Evolutionary conservation across 2,113 vertebrate species (phyloP).

Genomic region (Oryzias javanicus): DNA sequence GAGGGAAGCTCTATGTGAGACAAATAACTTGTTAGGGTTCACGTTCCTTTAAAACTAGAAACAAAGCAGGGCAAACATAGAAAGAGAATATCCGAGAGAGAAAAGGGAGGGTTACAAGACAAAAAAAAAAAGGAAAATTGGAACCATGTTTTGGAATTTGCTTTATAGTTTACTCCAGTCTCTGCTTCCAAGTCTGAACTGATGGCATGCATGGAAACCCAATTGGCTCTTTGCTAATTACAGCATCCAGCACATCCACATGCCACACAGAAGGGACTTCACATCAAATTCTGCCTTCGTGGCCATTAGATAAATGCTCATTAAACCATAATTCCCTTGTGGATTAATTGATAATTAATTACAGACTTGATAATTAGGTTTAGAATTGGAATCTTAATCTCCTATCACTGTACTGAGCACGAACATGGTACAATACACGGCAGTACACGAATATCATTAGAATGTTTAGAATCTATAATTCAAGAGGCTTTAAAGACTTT

Average conservation of each 20-base stretch:
- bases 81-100: neutral
- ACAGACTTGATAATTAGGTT: slow-evolving; percentile 6
- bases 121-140: slow-evolving; percentile 30
- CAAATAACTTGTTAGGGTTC: too few relatives aligned
- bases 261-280: neutral
- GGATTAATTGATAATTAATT: slow-evolving; percentile 24
- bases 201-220: neutral
- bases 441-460: neutral
- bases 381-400: slow-evolving; percentile 10
- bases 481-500: too few relatives aligned
- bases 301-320: slow-evolving; percentile 14
- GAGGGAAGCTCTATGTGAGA: too few relatives aligned
- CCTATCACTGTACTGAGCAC: neutral
- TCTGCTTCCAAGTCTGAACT: slow-evolving; percentile 2
- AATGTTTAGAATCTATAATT: too few relatives aligned
- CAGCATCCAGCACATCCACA: neutral
- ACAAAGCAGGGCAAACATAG: too few relatives aligned
- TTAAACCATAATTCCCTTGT: slow-evolving; percentile 16
- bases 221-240: neutral
- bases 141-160: neutral
- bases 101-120: slow-evolving; percentile 27
- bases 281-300: slow-evolving; percentile 3
- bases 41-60: too few relatives aligned
- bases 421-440: neutral
- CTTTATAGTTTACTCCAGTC: slow-evolving; percentile 4